A percentile compares a stretch with the other conserved stretches of the same genome.
Evolutionary conservation across 2,113 vertebrate genomes (phyloP).

Genomic region (Riparia riparia): DNA sequence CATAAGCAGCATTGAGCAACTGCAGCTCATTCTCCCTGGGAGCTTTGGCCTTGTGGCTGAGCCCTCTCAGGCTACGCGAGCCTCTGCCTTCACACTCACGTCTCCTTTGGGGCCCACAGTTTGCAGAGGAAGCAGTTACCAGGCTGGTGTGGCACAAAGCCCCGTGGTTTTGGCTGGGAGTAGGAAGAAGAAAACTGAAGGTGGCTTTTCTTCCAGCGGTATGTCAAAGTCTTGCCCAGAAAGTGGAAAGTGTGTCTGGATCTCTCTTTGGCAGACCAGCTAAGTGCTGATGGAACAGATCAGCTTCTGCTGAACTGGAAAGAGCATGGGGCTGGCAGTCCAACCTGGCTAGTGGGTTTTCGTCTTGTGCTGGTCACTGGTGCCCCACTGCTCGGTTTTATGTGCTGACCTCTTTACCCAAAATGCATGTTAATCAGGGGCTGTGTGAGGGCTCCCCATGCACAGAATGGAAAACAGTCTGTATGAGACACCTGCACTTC

Average conservation of each 20-base stretch:
- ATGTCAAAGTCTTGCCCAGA: neutral
- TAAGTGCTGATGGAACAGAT: neutral
- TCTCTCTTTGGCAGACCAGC: neutral
- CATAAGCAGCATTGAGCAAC: accelerated
- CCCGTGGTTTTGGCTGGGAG: neutral
- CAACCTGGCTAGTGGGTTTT: accelerated
- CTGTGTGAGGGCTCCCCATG: neutral
- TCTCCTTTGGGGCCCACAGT: neutral
- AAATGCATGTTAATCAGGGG: neutral
- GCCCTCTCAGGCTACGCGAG: neutral
- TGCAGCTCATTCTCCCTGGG: neutral
- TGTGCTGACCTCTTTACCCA: neutral
- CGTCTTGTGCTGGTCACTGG: accelerated
- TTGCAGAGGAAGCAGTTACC: neutral
- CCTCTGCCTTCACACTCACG: neutral
- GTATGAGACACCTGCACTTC: neutral
- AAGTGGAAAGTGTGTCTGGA: neutral
- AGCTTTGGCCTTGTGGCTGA: neutral
- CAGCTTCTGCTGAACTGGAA: neutral
- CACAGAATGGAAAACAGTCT: neutral
- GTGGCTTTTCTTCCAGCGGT: neutral
- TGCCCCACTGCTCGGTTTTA: neutral
- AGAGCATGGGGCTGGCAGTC: neutral
- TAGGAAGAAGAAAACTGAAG: neutral
- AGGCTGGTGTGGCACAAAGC: neutral